These are phyloP conservation scores for Tragelaphus imberbis DNA, from an alignment of 2,113 vertebrate species.

Conservation along the genomic window DNA sequence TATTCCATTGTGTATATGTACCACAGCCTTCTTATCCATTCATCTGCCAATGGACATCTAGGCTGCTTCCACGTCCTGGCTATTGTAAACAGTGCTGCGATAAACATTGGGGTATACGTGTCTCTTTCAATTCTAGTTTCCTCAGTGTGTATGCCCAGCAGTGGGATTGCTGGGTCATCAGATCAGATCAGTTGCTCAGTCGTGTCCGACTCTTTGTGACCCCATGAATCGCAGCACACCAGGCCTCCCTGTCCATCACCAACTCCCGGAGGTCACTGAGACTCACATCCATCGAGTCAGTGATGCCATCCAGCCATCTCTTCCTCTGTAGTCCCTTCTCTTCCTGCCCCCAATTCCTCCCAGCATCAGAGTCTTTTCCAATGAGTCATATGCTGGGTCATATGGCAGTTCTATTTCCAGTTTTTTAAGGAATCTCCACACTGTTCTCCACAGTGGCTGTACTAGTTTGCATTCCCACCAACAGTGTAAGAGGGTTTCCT, in stretches of 20 bases:
- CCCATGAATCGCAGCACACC: too few relatives aligned
- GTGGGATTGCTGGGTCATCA: neutral
- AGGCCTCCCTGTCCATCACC: too few relatives aligned
- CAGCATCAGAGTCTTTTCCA: too few relatives aligned
- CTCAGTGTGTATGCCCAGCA: neutral
- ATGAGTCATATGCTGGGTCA: neutral
- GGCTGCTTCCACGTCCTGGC: neutral
- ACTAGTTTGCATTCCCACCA: neutral
- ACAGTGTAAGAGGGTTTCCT: neutral
- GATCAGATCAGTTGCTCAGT: too few relatives aligned
- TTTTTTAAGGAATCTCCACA: neutral
- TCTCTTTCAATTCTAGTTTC: neutral
- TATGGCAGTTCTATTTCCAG: neutral
- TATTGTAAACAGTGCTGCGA: neutral
- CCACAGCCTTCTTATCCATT: neutral
- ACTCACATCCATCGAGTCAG: too few relatives aligned
- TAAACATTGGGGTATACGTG: neutral
- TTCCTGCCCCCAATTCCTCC: too few relatives aligned
- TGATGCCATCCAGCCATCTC: too few relatives aligned
- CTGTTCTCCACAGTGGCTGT: neutral
- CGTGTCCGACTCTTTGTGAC: too few relatives aligned
- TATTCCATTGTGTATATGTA: neutral
- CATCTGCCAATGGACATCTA: accelerated
- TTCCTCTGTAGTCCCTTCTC: too few relatives aligned
- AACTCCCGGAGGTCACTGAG: too few relatives aligned